Percentiles rank a stretch among this genome's conserved stretches.
These are phyloP conservation scores for Tyrannus savana DNA, from an alignment of 2,113 vertebrate genomes.

Conservation along the genomic window DNA sequence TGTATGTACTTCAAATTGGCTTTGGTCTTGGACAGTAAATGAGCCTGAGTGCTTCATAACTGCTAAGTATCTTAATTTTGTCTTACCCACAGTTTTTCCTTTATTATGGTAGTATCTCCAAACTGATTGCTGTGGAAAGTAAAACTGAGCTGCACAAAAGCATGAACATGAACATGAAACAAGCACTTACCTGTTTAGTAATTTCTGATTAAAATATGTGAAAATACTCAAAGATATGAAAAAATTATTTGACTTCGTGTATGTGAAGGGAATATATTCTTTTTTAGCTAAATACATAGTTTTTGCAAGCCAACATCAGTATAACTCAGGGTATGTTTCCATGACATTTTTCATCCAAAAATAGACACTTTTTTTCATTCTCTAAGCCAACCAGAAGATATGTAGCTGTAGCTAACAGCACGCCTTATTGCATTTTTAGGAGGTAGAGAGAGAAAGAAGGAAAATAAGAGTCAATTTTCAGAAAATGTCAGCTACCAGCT, in stretches of 20 bases:
- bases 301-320: background rate
- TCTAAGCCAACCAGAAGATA: background rate
- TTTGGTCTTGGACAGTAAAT: background rate
- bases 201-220: background rate
- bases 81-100: background rate
- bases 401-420: background rate
- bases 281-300: background rate
- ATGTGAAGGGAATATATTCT: background rate
- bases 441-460: background rate
- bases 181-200: background rate
- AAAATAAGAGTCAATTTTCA: background rate
- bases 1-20: rapidly evolving
- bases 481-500: background rate
- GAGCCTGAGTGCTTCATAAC: background rate
- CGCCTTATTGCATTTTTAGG: background rate
- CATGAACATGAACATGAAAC: background rate
- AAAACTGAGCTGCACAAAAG: background rate
- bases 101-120: background rate
- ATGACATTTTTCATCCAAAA: background rate
- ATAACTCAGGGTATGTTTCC: background rate
- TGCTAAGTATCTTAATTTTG: background rate
- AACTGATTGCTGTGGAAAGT: background rate
- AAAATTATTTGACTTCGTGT: background rate
- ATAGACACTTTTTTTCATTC: background rate
- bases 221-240: background rate